phyloP scores from a whole-genome alignment of 2,888 invertebrate species.

The Fragum sueziense region DNA sequence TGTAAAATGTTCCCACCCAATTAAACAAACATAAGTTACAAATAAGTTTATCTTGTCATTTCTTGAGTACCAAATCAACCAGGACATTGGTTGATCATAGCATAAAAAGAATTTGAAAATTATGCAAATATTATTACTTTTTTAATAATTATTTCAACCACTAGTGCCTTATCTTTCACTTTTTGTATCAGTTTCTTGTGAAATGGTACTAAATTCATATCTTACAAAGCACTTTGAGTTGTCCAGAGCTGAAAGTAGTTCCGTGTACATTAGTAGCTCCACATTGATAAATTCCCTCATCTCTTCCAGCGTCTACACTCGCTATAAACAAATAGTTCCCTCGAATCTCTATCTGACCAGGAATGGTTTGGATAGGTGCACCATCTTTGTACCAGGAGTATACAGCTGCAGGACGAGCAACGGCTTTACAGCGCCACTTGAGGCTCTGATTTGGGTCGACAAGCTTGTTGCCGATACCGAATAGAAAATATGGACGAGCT shows the following conservation, averaged over 20 bases:
- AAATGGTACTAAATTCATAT: slow-evolving; percentile 38
- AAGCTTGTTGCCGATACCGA: slow-evolving; percentile 72
- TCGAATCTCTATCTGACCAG: slow-evolving; percentile 50
- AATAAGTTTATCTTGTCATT: too few species aligned
- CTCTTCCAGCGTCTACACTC: slow-evolving; percentile 82
- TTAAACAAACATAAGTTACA: too few species aligned
- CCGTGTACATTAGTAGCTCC: slow-evolving; percentile 94
- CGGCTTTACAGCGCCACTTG: slow-evolving; percentile 76
- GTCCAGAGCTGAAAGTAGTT: slow-evolving; percentile 92
- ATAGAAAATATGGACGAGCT: slow-evolving; percentile 79
- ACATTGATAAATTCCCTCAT: slow-evolving; percentile 98
- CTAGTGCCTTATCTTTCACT: too few species aligned
- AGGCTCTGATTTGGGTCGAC: slow-evolving; percentile 71
- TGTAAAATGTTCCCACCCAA: too few species aligned
- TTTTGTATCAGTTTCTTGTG: too few species aligned
- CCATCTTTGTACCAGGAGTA: slow-evolving; percentile 77
- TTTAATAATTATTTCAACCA: too few species aligned
- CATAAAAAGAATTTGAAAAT: too few species aligned
- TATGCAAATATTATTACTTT: too few species aligned
- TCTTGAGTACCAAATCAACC: too few species aligned
- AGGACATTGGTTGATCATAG: too few species aligned
- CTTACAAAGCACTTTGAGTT: slow-evolving; percentile 92
- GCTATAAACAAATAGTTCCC: slow-evolving; percentile 68
- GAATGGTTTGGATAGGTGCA: slow-evolving; percentile 44
- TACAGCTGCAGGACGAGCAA: slow-evolving; percentile 67